These are phyloP conservation scores for Eupithecia exiguata DNA, from an alignment of 2,888 invertebrate species.

Conservation along the genomic window DNA sequence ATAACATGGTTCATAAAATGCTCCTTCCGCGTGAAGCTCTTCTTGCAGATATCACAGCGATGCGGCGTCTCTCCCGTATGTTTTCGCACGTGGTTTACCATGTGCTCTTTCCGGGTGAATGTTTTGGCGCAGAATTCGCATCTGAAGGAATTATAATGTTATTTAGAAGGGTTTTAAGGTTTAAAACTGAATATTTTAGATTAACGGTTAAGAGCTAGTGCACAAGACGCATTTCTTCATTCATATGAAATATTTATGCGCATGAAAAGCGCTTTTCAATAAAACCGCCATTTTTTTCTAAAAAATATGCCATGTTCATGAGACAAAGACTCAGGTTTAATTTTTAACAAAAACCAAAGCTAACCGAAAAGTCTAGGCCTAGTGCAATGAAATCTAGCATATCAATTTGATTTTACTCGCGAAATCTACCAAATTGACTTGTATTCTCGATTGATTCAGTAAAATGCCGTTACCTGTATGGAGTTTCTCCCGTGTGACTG, in stretches of 20 bases:
- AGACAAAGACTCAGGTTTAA: slow-evolving; percentile 12
- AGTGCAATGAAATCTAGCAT: slow-evolving; percentile 11
- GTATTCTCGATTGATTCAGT: background rate
- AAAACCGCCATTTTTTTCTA: background rate
- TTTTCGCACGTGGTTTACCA: slow-evolving; percentile 90
- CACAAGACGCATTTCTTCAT: background rate
- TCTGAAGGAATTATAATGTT: slow-evolving; percentile 55
- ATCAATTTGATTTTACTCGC: background rate
- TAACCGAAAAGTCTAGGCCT: background rate
- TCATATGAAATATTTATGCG: background rate
- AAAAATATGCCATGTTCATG: background rate
- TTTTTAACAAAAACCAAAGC: background rate
- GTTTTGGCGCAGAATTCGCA: slow-evolving; percentile 90
- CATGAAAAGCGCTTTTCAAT: background rate
- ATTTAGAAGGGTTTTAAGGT: background rate
- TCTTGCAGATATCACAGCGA: slow-evolving; percentile 90
- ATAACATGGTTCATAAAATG: slow-evolving; percentile 92
- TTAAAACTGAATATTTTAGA: slow-evolving; percentile 13
- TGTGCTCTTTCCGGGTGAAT: slow-evolving; percentile 90
- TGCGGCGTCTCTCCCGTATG: slow-evolving; percentile 91
- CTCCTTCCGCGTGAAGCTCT: slow-evolving; percentile 90
- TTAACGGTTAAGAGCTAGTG: background rate
- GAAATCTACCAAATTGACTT: background rate
- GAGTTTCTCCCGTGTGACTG: slow-evolving; percentile 93
- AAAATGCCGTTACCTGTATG: slow-evolving; percentile 83